These are phyloP conservation scores for Knipowitschia caucasica DNA, from an alignment of 2,797 vertebrate species.

Conservation along the genomic window DNA sequence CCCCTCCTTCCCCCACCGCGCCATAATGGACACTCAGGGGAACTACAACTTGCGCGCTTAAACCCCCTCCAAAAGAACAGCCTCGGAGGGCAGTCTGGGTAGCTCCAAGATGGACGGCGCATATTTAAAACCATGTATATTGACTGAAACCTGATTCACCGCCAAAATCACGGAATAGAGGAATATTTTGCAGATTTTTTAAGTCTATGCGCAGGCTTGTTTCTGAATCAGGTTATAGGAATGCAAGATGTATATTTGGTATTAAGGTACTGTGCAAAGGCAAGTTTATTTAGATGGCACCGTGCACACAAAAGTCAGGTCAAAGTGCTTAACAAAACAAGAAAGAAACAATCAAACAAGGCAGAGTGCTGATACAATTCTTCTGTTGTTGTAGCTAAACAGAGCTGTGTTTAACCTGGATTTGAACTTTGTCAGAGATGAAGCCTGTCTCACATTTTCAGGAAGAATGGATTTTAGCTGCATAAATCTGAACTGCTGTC, in stretches of 20 bases:
- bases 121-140: neutral
- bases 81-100: neutral
- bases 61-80: neutral
- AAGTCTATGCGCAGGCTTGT: neutral
- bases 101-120: constrained; percentile 7
- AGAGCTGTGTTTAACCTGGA: too few relatives aligned
- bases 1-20: constrained; percentile 24
- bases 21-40: neutral
- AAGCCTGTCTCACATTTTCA: too few relatives aligned
- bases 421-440: too few relatives aligned
- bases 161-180: neutral
- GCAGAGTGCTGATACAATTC: too few relatives aligned
- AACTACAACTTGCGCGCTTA: constrained; percentile 1
- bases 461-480: too few relatives aligned
- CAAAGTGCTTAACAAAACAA: too few relatives aligned
- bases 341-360: too few relatives aligned
- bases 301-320: too few relatives aligned
- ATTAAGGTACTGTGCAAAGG: neutral
- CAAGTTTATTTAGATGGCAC: neutral
- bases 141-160: constrained; percentile 3
- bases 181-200: constrained; percentile 2
- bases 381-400: too few relatives aligned
- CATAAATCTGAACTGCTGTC: too few relatives aligned
- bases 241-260: neutral
- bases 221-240: neutral